Conservation (phyloP, 2,888 invertebrate genomes). For the Cyrtodaria siliqua region DNA sequence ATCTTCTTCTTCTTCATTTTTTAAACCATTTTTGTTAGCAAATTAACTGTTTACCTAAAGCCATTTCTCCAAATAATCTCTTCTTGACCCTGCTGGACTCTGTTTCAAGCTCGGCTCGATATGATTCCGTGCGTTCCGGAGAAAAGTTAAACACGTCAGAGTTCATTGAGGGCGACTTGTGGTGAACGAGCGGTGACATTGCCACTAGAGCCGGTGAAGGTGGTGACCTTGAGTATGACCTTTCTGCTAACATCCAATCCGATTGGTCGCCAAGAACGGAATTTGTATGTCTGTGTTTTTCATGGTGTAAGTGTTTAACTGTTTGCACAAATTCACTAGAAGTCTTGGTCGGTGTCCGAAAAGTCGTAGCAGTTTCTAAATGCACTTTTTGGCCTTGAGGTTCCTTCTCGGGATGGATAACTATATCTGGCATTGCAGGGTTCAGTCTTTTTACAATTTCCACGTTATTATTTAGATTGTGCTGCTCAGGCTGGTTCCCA, state of each 20-base stretch:
- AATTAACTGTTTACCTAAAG: constrained; percentile 25
- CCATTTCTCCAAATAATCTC: constrained; percentile 45
- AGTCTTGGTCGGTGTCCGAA: constrained; percentile 47
- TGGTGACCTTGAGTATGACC: constrained; percentile 67
- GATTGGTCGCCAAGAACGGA: constrained; percentile 63
- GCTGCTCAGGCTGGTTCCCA: constrained; percentile 4
- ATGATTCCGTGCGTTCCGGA: constrained; percentile 52
- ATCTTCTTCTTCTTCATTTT: too few species aligned
- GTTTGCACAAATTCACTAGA: constrained; percentile 29
- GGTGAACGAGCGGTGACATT: constrained; percentile 28
- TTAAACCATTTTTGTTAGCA: too few species aligned
- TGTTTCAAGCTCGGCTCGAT: constrained; percentile 35
- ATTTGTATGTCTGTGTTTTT: constrained; percentile 22
- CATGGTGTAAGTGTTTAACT: constrained; percentile 8
- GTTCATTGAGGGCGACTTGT: constrained; percentile 21
- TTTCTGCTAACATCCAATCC: constrained; percentile 71
- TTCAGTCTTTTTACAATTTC: constrained; percentile 45
- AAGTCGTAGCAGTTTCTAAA: constrained; percentile 13
- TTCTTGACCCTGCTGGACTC: constrained; percentile 50
- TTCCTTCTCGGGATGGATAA: constrained; percentile 43
- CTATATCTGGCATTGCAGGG: constrained; percentile 42
- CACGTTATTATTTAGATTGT: constrained; percentile 2
- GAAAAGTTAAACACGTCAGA: constrained; percentile 53
- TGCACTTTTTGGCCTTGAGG: constrained; percentile 2
- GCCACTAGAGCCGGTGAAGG: constrained; percentile 50